Percentiles rank a stretch among this genome's conserved stretches.
These are phyloP conservation scores for Penelope pileata DNA, from an alignment of 2,113 vertebrate species.

Conservation along the genomic window DNA sequence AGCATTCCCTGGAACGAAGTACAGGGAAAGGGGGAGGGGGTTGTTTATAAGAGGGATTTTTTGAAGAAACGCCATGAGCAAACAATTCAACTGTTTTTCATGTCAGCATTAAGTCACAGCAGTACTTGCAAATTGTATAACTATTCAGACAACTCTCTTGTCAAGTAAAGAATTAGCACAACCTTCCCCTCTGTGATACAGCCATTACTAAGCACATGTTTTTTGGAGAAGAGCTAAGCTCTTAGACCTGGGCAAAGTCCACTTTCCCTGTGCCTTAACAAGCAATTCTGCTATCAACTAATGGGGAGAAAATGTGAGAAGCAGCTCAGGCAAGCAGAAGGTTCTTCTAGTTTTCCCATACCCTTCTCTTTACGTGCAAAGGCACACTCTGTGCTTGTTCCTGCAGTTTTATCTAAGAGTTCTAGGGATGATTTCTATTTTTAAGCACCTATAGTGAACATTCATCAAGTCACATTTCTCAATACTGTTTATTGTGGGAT, in stretches of 20 bases:
- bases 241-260: not conserved
- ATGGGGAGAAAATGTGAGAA: not conserved
- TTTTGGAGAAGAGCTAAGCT: not conserved
- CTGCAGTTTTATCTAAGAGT: not conserved
- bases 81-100: conserved; percentile 23
- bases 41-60: conserved; percentile 38
- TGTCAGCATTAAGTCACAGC: not conserved
- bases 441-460: not conserved
- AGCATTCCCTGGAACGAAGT: conserved; percentile 13
- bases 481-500: not conserved
- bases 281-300: conserved; percentile 20
- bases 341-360: not conserved
- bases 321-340: not conserved
- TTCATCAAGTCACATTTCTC: not conserved
- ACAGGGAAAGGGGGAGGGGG: not conserved
- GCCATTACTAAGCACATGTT: not conserved
- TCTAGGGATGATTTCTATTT: not conserved
- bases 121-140: not conserved
- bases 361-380: not conserved
- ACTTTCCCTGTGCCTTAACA: not conserved
- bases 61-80: conserved; percentile 16
- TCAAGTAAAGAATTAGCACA: not conserved
- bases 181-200: not conserved
- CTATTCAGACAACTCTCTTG: not conserved
- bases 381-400: not conserved